These are phyloP conservation scores for Chromobotia macracanthus DNA, from an alignment of 2,797 vertebrate species.

Conservation along the genomic window DNA sequence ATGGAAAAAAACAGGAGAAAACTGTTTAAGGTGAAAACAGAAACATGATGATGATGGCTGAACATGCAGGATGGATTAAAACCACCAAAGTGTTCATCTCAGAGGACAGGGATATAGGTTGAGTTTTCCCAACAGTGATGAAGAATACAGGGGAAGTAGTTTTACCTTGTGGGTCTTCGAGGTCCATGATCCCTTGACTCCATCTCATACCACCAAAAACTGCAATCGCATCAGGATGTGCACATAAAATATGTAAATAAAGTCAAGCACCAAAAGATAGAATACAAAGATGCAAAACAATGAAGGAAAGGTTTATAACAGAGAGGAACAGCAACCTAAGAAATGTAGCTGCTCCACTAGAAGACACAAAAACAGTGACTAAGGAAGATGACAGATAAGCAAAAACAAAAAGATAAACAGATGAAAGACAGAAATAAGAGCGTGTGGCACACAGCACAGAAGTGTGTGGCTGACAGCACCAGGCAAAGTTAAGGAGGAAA, in stretches of 20 bases:
- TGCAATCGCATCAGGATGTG: slow-evolving; percentile 6
- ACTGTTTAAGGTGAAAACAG: slow-evolving; percentile 10
- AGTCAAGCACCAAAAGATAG: neutral
- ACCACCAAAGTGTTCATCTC: neutral
- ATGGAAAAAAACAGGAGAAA: neutral
- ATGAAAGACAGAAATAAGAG: neutral
- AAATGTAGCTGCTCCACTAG: no score
- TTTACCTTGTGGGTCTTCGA: slow-evolving; percentile 51
- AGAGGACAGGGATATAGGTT: neutral
- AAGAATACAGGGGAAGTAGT: neutral
- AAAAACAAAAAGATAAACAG: neutral
- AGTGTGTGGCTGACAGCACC: slow-evolving; percentile 18
- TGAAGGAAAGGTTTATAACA: neutral
- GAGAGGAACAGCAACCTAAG: neutral
- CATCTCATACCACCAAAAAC: slow-evolving; percentile 37
- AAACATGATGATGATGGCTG: neutral
- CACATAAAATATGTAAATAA: neutral
- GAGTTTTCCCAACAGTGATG: neutral
- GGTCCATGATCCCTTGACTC: slow-evolving; percentile 47
- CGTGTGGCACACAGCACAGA: neutral
- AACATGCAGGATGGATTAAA: neutral
- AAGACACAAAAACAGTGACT: neutral
- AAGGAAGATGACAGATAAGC: no score
- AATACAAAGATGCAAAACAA: neutral
- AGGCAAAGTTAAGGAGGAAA: slow-evolving; percentile 49